Percentiles rank a stretch among this genome's conserved stretches.
phyloP scores from a whole-genome alignment of 2,113 vertebrate species.

The Ancistrus triradiatus region DNA sequence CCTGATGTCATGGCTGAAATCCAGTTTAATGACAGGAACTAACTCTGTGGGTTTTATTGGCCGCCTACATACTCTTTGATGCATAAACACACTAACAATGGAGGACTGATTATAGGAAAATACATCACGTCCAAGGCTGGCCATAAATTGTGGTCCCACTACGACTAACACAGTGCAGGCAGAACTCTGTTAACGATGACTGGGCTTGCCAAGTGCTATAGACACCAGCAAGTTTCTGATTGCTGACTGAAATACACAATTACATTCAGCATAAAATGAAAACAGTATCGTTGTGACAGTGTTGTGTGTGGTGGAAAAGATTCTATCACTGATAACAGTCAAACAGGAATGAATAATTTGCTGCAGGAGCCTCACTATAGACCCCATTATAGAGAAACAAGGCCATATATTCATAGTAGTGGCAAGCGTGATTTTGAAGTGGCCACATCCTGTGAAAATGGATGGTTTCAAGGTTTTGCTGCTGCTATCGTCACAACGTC shows the following conservation, averaged over 20 bases:
- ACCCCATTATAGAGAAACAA: not conserved
- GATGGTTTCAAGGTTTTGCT: conserved; percentile 3
- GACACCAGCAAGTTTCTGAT: conserved; percentile 22
- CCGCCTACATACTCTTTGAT: conserved; percentile 45
- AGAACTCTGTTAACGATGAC: conserved; percentile 22
- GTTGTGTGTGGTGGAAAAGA: conserved; percentile 3
- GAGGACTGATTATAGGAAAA: conserved; percentile 43
- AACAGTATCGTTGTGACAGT: conserved; percentile 14
- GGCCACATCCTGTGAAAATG: not conserved
- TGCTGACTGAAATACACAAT: conserved; percentile 23
- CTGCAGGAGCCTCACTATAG: not conserved
- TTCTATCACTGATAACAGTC: too few species aligned
- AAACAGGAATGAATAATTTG: not conserved
- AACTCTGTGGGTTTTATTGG: conserved; percentile 40
- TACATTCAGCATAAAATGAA: not conserved
- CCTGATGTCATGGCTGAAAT: conserved; percentile 34
- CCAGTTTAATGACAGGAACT: conserved; percentile 48
- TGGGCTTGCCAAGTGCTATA: conserved; percentile 3
- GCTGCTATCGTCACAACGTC: not conserved
- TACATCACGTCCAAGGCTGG: conserved; percentile 20
- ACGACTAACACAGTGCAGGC: conserved; percentile 31
- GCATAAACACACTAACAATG: conserved; percentile 48
- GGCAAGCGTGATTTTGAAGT: not conserved
- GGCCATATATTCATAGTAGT: conserved; percentile 19
- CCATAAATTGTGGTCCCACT: conserved; percentile 28